Percentiles rank a stretch among this genome's conserved stretches.
phyloP scores from a whole-genome alignment of 1,140 invertebrate species.

The Coelopa frigida region DNA sequence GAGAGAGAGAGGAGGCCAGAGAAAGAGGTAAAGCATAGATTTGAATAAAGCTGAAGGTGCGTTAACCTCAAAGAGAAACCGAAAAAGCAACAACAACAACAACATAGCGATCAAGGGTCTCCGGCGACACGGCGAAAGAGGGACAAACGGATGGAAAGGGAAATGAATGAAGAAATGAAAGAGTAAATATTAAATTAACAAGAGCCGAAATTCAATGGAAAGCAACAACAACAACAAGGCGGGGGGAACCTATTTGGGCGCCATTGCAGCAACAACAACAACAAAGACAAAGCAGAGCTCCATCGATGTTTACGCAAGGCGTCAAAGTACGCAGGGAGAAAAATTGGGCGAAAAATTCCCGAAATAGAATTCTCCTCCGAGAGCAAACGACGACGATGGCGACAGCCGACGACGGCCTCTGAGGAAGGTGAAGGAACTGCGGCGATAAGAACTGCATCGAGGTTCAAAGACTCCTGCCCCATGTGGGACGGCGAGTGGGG shows the following conservation, averaged over 20 bases:
- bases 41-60: slow-evolving; percentile 40
- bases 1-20: slow-evolving; percentile 16
- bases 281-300: too few species aligned
- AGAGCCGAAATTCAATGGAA: not conserved
- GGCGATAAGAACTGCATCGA: too few species aligned
- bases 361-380: too few species aligned
- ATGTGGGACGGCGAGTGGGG: too few species aligned
- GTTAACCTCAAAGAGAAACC: slow-evolving; percentile 27
- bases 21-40: slow-evolving; percentile 28
- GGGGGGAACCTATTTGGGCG: not conserved
- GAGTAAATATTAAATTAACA: not conserved
- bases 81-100: not conserved
- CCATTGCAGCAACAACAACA: too few species aligned
- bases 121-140: not conserved
- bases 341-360: too few species aligned
- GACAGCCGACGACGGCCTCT: too few species aligned
- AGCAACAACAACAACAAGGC: not conserved
- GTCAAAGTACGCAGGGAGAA: too few species aligned
- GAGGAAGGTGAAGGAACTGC: too few species aligned
- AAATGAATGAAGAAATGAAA: slow-evolving; percentile 1
- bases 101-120: not conserved
- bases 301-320: too few species aligned
- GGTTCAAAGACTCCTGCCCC: too few species aligned
- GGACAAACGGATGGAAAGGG: not conserved
- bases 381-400: too few species aligned